Conservation (phyloP, 1,140 invertebrate genomes). For the Fopius arisanus region DNA sequence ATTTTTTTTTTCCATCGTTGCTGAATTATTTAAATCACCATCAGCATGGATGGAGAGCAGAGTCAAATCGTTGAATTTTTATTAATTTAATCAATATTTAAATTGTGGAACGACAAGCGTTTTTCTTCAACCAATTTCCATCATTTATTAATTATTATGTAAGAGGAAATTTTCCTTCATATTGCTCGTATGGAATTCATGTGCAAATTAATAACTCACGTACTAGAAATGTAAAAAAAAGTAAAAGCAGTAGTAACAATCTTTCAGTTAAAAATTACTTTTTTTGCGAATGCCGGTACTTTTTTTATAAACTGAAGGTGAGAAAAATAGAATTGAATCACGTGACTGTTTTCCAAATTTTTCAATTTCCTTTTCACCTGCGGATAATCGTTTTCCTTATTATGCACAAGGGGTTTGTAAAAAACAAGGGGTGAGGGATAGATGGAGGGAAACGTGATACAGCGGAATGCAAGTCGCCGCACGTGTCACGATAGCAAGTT, state of each 20-base stretch:
- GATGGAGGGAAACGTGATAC: not conserved
- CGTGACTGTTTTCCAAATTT: not conserved
- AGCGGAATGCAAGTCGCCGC: constrained; percentile 1
- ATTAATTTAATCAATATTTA: too few relatives aligned
- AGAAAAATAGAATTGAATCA: not conserved
- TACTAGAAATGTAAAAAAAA: too few relatives aligned
- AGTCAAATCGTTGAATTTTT: too few relatives aligned
- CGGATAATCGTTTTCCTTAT: not conserved
- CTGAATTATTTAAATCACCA: not conserved
- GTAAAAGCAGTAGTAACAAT: too few relatives aligned
- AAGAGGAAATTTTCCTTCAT: too few relatives aligned
- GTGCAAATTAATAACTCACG: too few relatives aligned
- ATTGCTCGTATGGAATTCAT: too few relatives aligned
- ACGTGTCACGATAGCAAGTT: constrained; percentile 9
- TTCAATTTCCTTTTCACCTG: not conserved
- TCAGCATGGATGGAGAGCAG: too few relatives aligned
- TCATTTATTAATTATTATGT: too few relatives aligned
- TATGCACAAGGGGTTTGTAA: not conserved
- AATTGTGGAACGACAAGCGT: too few relatives aligned
- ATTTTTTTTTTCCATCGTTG: not conserved
- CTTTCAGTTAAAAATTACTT: too few relatives aligned
- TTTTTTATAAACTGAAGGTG: not conserved
- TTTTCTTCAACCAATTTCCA: too few relatives aligned
- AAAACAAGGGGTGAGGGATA: not conserved
- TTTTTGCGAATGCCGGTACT: not conserved